phyloP scores from a whole-genome alignment of 2,113 vertebrate genomes.

The Crotalus helleri region DNA sequence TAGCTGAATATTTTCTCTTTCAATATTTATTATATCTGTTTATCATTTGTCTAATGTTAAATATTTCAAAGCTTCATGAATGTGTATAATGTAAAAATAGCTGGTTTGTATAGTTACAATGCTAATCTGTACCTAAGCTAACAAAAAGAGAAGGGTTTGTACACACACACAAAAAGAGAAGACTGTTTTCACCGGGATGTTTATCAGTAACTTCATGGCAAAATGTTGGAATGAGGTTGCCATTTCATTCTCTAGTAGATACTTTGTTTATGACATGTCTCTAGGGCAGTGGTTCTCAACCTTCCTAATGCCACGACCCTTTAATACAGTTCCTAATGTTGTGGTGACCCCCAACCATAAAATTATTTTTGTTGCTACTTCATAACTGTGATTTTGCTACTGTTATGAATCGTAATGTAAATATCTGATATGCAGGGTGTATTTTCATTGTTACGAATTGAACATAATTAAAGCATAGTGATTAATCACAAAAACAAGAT shows the following conservation, averaged over 20 bases:
- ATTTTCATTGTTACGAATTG: no score
- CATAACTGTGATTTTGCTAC: no score
- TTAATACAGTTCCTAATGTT: no score
- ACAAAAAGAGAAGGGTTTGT: background rate
- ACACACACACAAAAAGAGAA: background rate
- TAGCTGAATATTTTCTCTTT: background rate
- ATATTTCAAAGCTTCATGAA: background rate
- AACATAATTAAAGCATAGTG: no score
- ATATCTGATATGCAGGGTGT: no score
- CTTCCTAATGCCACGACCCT: no score
- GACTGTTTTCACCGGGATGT: background rate
- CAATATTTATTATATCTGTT: background rate
- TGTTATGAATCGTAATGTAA: no score
- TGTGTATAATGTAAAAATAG: background rate
- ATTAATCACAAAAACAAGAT: no score
- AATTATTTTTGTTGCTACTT: no score
- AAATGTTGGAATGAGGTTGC: background rate
- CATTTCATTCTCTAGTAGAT: background rate
- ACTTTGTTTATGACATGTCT: background rate
- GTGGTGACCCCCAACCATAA: no score
- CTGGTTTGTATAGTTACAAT: background rate
- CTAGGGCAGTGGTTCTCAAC: background rate
- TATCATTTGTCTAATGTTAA: background rate
- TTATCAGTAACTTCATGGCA: background rate
- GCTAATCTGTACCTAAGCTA: background rate